Evolutionary conservation across 2,797 vertebrate genomes (phyloP), one percentile per base, ranked within the genome.

Genomic region (Scolopax bukidnonensis): DNA sequence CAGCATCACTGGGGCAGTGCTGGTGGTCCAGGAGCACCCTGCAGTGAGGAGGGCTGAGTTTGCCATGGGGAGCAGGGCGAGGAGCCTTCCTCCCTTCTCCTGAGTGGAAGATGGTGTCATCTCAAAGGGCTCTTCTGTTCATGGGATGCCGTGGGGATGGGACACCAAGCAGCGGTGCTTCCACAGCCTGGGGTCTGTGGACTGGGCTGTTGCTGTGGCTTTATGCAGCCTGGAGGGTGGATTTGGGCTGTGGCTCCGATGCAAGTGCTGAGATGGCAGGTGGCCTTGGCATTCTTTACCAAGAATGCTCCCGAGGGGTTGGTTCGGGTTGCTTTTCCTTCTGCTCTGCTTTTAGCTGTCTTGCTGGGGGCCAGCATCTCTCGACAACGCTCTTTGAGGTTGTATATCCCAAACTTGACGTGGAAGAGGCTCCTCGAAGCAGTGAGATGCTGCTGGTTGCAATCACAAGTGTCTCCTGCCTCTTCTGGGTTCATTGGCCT

Each of bases 191-290:
- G 36, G 36, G 33, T 79, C 68, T 90, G 48, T 1, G 1, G 48
- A 57, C 78, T 89, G 71, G 68, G 89, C 79, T 87, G 64, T 65
- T 38, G 57, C 84, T 60, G 76, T 38, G 63, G 73, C 56, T 88
- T 77, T 63, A 1, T n/a, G 59, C 87, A 92, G 89, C 96, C 84
- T 60, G 43, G 64, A 76, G 87, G 57, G 78, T 75, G 70, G 81
- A 45, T 91, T 56, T 61, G 70, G 93, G 82, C 67, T 54, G 68
- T 53, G 69, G 32, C 67, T 57, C 4, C 0, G 41, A 1, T 84
- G 63, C 1, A 2, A 69, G 85, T 86, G 70, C 74, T 56, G 50
- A 47, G 33, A 69, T 92, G 6, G 3, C 38, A 53, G 51, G 36
- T 50, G 77, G 41, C 41, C 47, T 84, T 89, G 89, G 63, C 70